phyloP scores from a whole-genome alignment of 1,140 invertebrate genomes.

The Ips nitidus region DNA sequence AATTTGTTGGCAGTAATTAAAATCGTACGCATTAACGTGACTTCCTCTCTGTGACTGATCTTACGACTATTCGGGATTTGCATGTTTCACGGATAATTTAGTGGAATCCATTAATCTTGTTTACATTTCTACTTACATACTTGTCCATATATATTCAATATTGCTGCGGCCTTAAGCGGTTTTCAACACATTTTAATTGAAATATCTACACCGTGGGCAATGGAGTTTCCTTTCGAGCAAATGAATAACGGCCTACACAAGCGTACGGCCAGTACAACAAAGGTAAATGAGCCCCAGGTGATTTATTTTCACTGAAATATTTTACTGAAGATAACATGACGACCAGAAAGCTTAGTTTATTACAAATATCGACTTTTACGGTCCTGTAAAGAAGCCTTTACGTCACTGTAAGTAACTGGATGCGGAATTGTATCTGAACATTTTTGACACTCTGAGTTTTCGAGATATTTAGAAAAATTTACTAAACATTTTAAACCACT shows the following conservation, averaged over 20 bases:
- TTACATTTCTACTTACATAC: slow-evolving; percentile 9
- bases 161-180: slow-evolving; percentile 12
- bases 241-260: slow-evolving; percentile 28
- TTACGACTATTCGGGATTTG: too few species aligned
- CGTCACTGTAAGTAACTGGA: too few species aligned
- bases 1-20: too few species aligned
- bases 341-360: background rate
- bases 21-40: too few species aligned
- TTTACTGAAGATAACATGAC: background rate
- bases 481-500: too few species aligned
- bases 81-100: background rate
- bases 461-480: too few species aligned
- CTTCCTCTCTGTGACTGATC: too few species aligned
- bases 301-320: slow-evolving; percentile 13
- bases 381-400: too few species aligned
- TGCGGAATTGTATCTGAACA: too few species aligned
- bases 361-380: background rate
- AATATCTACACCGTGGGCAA: slow-evolving; percentile 29
- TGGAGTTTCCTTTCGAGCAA: slow-evolving; percentile 22
- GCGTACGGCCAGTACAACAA: slow-evolving; percentile 21
- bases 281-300: slow-evolving; percentile 8
- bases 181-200: slow-evolving; percentile 34
- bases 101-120: slow-evolving; percentile 17
- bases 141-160: slow-evolving; percentile 19
- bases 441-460: too few species aligned